Evolutionary conservation across 2,797 vertebrate species (phyloP), one percentile per base, ranked within the genome.

Genomic region (Mormyrops attenuatus): DNA sequence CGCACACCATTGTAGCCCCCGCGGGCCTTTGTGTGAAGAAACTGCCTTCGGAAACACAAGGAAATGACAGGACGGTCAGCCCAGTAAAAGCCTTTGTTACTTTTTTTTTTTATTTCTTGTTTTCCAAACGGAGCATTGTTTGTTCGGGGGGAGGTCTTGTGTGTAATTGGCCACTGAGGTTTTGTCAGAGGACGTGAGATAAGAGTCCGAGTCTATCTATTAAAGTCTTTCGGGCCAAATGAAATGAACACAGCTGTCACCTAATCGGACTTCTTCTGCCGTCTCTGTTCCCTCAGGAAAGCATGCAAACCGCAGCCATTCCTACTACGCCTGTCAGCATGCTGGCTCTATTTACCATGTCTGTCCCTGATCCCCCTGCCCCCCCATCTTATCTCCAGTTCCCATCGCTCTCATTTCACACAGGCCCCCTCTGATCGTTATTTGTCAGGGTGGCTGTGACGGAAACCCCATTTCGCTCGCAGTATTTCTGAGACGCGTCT

Each of bases 361-460:
- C 85, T 26, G 49, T 89, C 69, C 73, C 73, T 55, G 60, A 41
- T 85, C n/a, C 85, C 13, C 22, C 26, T 6, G 3, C 49, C 49
- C 84, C 92, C 90, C 91, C 90, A 90, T 89, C 73, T 82, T 90
- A 82, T 90, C 85, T 87, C 22, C 52, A 3, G 11, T 34, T 53
- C 50, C 52, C 52, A 52, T 53, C 11, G 90, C 85, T 90, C 88
- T 90, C 41, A 52, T 90, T 89, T 88, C 92, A 82, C 55, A 84
- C 91, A 50, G 85, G 92, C 93, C 91, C 92, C 89, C 89, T 91
- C 90, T 44, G 38, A 2, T 91, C 20, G 3, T 50, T 92, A 91
- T 92, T 94, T 93, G 93, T 94, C 93, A 93, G 90, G 91, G 89
- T n/a, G 73, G 88, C 88, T 82, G 85, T 84, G 87, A 55, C 55